These are phyloP conservation scores for Polydesmus complanatus DNA, from an alignment of 2,888 invertebrate species.

Conservation along the genomic window DNA sequence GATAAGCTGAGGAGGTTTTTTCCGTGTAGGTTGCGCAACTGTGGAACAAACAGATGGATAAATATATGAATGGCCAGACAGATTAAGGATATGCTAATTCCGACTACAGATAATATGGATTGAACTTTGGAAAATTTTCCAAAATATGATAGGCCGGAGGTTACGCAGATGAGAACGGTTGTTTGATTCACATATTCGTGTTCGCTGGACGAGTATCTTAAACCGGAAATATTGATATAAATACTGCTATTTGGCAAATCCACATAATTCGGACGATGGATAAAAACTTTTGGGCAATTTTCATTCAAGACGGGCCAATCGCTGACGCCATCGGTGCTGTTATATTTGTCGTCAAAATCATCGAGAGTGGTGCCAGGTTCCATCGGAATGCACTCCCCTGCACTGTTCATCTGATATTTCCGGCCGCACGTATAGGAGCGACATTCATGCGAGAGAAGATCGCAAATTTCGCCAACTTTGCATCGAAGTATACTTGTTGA, in stretches of 20 bases:
- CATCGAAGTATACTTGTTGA: constrained; percentile 16
- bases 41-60: constrained; percentile 20
- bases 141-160: neutral
- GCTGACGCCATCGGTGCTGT: neutral
- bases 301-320: constrained; percentile 9
- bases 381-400: constrained; percentile 2
- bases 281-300: constrained; percentile 21
- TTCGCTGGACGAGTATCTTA: constrained; percentile 18
- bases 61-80: constrained; percentile 29
- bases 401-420: neutral
- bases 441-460: constrained; percentile 36
- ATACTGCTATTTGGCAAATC: constrained; percentile 19
- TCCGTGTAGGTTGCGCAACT: constrained; percentile 32
- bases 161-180: constrained; percentile 23
- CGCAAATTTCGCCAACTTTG: constrained; percentile 29
- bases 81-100: constrained; percentile 29
- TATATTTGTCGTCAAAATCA: too few species aligned
- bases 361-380: neutral
- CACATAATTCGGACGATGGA: constrained; percentile 20
- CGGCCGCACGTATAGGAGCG: constrained; percentile 21
- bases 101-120: constrained; percentile 27
- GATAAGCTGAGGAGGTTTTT: constrained; percentile 33
- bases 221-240: constrained; percentile 21
- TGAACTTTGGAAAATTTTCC: constrained; percentile 23
- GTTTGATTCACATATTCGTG: constrained; percentile 22